phyloP scores from a whole-genome alignment of 2,797 vertebrate species.

The Enteromius fasciolatus region DNA sequence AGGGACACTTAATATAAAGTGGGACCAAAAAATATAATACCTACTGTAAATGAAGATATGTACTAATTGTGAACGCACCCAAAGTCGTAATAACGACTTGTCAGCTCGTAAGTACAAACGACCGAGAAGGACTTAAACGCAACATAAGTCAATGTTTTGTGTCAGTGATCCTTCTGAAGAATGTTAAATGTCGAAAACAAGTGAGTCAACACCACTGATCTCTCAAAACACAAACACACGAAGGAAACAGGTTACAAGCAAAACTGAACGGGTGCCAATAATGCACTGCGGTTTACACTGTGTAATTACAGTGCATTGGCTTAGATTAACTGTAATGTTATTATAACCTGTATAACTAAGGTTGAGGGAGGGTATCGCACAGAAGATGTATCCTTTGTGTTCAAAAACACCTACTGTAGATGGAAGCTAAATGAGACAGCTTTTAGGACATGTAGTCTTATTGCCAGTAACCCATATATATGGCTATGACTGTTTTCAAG shows the following conservation, averaged over 20 bases:
- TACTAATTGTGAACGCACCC: neutral
- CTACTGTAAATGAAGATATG: constrained; percentile 26
- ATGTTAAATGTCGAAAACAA: constrained; percentile 57
- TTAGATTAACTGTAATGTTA: constrained; percentile 64
- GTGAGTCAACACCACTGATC: constrained; percentile 49
- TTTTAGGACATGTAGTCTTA: neutral
- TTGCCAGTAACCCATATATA: neutral
- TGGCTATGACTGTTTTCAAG: neutral
- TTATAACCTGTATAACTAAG: constrained; percentile 55
- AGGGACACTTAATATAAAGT: too few species aligned
- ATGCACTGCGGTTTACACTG: constrained; percentile 56
- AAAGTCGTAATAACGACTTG: too few species aligned
- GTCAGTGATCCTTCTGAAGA: constrained; percentile 26
- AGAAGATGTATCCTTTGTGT: neutral
- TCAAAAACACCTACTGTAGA: neutral
- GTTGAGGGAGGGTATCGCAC: neutral
- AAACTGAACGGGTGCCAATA: constrained; percentile 60
- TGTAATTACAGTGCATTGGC: constrained; percentile 63
- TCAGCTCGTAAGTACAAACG: too few species aligned
- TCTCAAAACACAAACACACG: neutral
- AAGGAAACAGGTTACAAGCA: constrained; percentile 44
- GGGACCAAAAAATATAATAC: neutral
- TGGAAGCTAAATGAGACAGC: neutral
- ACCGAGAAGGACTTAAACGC: too few species aligned
- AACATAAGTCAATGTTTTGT: constrained; percentile 42